Base-by-base conservation (phyloP, 2,888 invertebrate genomes). In the Podabrus alpinus region DNA sequence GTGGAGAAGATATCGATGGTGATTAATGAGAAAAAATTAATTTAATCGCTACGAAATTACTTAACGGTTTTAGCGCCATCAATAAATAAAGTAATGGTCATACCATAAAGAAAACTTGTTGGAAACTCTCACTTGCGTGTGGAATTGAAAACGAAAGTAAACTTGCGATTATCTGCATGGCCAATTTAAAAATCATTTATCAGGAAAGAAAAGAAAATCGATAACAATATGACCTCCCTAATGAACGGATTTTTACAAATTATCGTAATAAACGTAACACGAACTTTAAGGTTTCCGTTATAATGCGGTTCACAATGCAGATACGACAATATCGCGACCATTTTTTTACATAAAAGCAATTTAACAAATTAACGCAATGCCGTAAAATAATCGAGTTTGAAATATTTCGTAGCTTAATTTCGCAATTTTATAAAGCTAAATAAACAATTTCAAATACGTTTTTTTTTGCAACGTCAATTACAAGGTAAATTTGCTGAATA, bases 71-170 rank as follows among this genome's bases (percentile, higher is more conserved):
- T 45, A 61, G 62, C 62, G 62, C 62, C 62, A 19, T 64, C 21
- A 7, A 64, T 64, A 64, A 64, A 64, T 64, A 62, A 64, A 9
- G 19, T 64, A 64, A 19, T n/a, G n/a, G 62, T 2, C 19, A 19
- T 64, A 19, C 21, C 21, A 19, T 21, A 17, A 64, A 64, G 19
- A 64, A 64, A 64, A 64, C 62, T 64, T 64, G 62, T 64, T 64
- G 19, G 19, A 59, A 70, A 60, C 74, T 75, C 64, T 75, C 72
- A 75, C 75, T 75, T 75, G 72, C 75, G 68, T 72, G 69, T 73
- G 69, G 78, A 80, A 78, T 77, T 79, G 80, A 82, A 81, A 82
- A 78, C 80, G 82, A 82, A 82, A 82, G 82, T 81, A 81, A 81
- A 79, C 78, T 77, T 77, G 72, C 62, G 62, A 64, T 64, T 64